Evolutionary conservation across 2,797 vertebrate species (phyloP), one percentile per base, ranked within the genome.

Genomic region (Fistularia commersonii): DNA sequence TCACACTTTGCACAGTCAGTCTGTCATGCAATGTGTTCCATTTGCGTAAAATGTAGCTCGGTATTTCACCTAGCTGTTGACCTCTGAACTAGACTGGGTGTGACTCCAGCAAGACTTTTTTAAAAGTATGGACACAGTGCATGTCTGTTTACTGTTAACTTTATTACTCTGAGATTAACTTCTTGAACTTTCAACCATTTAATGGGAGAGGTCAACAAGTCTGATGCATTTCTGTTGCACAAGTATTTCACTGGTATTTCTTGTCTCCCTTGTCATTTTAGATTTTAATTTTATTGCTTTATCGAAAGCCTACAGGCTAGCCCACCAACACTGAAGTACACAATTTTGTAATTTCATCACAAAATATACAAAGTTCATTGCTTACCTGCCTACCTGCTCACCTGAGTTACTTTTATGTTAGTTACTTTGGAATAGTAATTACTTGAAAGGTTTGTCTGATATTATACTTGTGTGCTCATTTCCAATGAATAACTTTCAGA

Each of bases 171-270:
- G 8, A 41, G 38, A 33, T 32, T 11, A 46, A 64, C 66, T 50
- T 38, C 13, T 54, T 61, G 52, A 66, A 63, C 61, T 60, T 61
- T 72, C 49, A 32, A 53, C 48, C 45, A 2, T 23, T 23, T 41
- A 8, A 23, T 33, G 39, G 8, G 41, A 54, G 12, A 42, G 31
- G 44, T 63, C 64, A 67, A 10, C 12, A 6, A 56, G 33, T 48
- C 42, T 43, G 32, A 54, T 64, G 61, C 45, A 15, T 11, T 35
- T 46, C 51, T 42, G 32, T 55, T 31, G 37, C 11, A 23, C 32
- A 7, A 8, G 7, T 3, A 13, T 39, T 23, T 23, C 23, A 23
- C 23, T 2, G 51, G 53, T 34, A 8, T 7, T 6, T 13, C 34
- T 44, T 42, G 11, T 8, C 23, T 12, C 5, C 11, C 38, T 45